Percentiles rank a stretch among this genome's conserved stretches.
These are phyloP conservation scores for Chromobotia macracanthus DNA, from an alignment of 2,797 vertebrate species.

Conservation along the genomic window DNA sequence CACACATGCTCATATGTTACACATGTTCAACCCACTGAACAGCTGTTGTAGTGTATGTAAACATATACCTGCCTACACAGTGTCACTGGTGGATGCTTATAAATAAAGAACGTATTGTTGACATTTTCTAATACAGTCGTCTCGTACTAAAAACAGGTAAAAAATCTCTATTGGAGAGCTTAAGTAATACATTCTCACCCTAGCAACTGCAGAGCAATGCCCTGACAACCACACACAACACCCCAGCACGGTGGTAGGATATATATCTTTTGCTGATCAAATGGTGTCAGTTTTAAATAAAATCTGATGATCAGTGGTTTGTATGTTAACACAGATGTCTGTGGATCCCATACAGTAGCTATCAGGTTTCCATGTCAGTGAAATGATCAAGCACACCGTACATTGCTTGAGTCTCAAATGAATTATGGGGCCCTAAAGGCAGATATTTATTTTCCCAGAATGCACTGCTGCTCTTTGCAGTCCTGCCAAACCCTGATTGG, in stretches of 20 bases:
- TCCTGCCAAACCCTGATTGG: slow-evolving; percentile 56
- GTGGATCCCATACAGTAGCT: neutral
- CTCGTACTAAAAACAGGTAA: too few relatives aligned
- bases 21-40: slow-evolving; percentile 21
- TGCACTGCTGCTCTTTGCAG: slow-evolving; percentile 42
- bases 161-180: too few relatives aligned
- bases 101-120: neutral
- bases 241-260: too few relatives aligned
- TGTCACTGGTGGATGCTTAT: neutral
- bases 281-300: too few relatives aligned
- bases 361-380: neutral
- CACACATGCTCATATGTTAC: slow-evolving; percentile 20
- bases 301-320: neutral
- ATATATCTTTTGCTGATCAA: too few relatives aligned
- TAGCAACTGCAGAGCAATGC: too few relatives aligned
- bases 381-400: neutral
- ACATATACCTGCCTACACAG: slow-evolving; percentile 29
- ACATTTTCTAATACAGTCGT: neutral
- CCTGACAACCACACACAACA: too few relatives aligned
- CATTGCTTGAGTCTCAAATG: slow-evolving; percentile 7
- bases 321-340: neutral
- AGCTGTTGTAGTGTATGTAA: slow-evolving; percentile 17
- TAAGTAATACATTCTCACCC: too few relatives aligned
- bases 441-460: slow-evolving; percentile 63
- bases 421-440: slow-evolving; percentile 51